phyloP scores from a whole-genome alignment of 1,140 invertebrate genomes.

The Drosophila pectinifera region DNA sequence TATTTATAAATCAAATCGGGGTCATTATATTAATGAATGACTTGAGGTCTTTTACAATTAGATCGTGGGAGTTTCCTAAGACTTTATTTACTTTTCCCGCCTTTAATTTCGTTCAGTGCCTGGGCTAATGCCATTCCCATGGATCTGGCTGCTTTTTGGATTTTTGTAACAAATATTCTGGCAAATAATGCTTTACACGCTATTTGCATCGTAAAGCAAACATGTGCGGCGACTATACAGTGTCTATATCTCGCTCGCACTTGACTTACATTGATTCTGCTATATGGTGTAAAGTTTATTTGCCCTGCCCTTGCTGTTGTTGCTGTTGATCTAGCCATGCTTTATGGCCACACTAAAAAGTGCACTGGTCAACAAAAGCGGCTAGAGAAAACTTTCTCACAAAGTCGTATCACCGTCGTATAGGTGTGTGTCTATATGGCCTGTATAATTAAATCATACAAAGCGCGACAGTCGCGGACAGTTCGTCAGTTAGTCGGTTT shows the following conservation, averaged over 20 bases:
- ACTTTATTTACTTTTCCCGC: neutral
- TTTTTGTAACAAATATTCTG: constrained; percentile 77
- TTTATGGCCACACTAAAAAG: constrained; percentile 78
- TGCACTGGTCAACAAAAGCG: constrained; percentile 72
- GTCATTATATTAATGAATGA: constrained; percentile 2
- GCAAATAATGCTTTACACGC: constrained; percentile 68
- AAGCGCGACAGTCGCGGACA: constrained; percentile 42
- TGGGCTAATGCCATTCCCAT: constrained; percentile 35
- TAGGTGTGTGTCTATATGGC: constrained; percentile 42
- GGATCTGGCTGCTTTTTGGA: constrained; percentile 47
- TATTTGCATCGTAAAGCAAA: constrained; percentile 72
- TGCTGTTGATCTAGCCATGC: constrained; percentile 51
- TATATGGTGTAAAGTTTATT: constrained; percentile 82
- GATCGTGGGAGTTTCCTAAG: neutral
- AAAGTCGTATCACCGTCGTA: constrained; percentile 22
- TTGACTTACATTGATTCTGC: constrained; percentile 80
- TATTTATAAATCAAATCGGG: constrained; percentile 8
- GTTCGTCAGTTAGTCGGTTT: constrained; percentile 44
- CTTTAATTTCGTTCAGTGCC: constrained; percentile 29
- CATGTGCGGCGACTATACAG: constrained; percentile 33
- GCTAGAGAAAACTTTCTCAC: constrained; percentile 73
- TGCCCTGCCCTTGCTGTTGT: constrained; percentile 70
- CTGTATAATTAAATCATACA: constrained; percentile 55
- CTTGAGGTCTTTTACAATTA: neutral
- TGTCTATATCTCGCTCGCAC: constrained; percentile 36